These are phyloP conservation scores for Tauraco hartlaubi DNA, from an alignment of 2,797 vertebrate species.

Conservation along the genomic window DNA sequence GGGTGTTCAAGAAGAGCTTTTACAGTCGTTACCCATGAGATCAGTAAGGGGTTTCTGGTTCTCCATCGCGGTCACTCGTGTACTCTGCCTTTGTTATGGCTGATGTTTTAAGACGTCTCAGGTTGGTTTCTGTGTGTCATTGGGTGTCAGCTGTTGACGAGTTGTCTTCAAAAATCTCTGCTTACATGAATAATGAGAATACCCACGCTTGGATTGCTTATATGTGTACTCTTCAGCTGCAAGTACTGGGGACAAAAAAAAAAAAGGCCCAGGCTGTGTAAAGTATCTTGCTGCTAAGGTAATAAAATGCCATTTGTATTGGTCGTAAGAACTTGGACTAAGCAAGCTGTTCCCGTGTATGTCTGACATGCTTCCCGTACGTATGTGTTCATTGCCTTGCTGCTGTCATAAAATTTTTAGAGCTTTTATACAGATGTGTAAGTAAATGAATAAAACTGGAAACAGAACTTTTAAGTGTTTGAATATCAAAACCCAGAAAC, in stretches of 20 bases:
- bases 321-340: not conserved
- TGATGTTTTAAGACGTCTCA: not conserved
- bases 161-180: not conserved
- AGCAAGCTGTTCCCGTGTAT: not conserved
- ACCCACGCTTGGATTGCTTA: not conserved
- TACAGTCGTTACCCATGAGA: not conserved
- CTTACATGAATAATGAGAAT: not conserved
- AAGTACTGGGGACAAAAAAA: not conserved
- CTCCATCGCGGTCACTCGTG: not conserved
- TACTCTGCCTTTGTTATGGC: not conserved
- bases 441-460: not conserved
- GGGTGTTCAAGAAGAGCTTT: not conserved
- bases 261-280: not conserved
- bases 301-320: not conserved
- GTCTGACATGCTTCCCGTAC: not conserved
- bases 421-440: not conserved
- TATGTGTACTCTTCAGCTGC: not conserved
- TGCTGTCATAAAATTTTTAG: not conserved
- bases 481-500: not conserved
- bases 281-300: not conserved
- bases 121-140: not conserved
- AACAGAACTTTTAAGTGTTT: not conserved
- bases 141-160: not conserved
- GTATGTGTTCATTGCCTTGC: fast-evolving
- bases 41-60: not conserved